phyloP scores from a whole-genome alignment of 2,888 invertebrate genomes.

The Drosophila heteroneura region DNA sequence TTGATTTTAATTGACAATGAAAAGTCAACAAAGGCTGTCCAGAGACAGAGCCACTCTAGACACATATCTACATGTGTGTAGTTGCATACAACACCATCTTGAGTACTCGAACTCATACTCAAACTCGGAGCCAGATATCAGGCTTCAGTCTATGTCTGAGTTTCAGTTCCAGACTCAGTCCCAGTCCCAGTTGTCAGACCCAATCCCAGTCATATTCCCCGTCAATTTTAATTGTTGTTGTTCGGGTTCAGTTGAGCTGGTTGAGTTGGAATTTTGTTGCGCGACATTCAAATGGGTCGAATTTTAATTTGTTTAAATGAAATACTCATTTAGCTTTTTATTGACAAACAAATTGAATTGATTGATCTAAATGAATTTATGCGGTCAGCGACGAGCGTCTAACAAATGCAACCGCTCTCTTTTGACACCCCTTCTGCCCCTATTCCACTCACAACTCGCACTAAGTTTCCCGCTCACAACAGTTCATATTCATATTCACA shows the following conservation, averaged over 20 bases:
- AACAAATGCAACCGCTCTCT: slow-evolving; percentile 25
- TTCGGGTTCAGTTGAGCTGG: slow-evolving; percentile 45
- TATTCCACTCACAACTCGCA: not conserved
- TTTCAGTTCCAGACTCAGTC: slow-evolving; percentile 20
- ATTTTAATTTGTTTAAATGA: slow-evolving; percentile 85
- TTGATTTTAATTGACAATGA: slow-evolving; percentile 83
- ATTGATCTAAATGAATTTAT: slow-evolving; percentile 86
- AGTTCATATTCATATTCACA: slow-evolving; percentile 2
- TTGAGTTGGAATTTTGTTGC: slow-evolving; percentile 70
- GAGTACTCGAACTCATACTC: slow-evolving; percentile 7
- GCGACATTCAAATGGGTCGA: slow-evolving; percentile 83
- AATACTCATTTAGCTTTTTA: slow-evolving; percentile 85
- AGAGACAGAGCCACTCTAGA: slow-evolving; percentile 18
- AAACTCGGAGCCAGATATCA: slow-evolving; percentile 54
- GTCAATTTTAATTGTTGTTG: slow-evolving; percentile 79
- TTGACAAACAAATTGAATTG: slow-evolving; percentile 86
- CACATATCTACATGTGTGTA: not conserved
- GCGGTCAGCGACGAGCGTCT: slow-evolving; percentile 66
- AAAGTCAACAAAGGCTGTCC: slow-evolving; percentile 65
- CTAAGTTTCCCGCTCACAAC: slow-evolving; percentile 11
- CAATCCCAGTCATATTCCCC: slow-evolving; percentile 44
- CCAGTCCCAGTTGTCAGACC: slow-evolving; percentile 6
- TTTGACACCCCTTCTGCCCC: not conserved
- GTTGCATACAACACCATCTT: slow-evolving; percentile 11
- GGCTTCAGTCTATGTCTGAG: slow-evolving; percentile 24